A percentile compares a stretch with the other conserved stretches of the same genome.
phyloP scores from a whole-genome alignment of 2,797 vertebrate genomes.

The Hozukius guyotensis region DNA sequence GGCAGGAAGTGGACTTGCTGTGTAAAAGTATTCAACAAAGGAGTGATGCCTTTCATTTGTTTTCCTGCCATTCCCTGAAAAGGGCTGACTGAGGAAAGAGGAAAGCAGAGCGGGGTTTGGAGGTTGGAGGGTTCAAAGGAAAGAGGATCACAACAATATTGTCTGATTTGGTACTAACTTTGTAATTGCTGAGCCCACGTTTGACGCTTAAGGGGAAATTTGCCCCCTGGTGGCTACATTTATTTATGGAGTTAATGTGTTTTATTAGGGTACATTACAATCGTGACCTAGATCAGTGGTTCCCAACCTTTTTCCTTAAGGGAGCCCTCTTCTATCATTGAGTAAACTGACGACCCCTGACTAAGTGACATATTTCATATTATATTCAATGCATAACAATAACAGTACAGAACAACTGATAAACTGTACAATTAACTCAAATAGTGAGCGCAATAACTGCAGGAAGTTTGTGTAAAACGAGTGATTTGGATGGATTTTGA shows the following conservation, averaged over 20 bases:
- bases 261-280: background rate
- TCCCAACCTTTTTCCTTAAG: too few species aligned
- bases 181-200: background rate
- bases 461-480: too few species aligned
- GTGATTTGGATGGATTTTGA: too few species aligned
- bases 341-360: too few species aligned
- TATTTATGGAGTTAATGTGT: background rate
- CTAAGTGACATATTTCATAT: too few species aligned
- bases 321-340: too few species aligned
- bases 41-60: slow-evolving; percentile 23
- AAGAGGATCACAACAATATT: background rate
- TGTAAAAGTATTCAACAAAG: slow-evolving; percentile 24
- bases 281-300: too few species aligned
- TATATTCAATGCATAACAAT: too few species aligned
- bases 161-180: background rate
- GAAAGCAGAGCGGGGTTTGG: slow-evolving; percentile 7
- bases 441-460: too few species aligned
- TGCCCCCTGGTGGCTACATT: slow-evolving; percentile 31
- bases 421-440: too few species aligned
- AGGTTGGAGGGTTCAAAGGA: slow-evolving; percentile 28
- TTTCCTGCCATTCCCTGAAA: slow-evolving; percentile 26
- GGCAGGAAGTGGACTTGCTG: slow-evolving; percentile 29
- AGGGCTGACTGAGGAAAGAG: slow-evolving; percentile 24
- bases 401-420: too few species aligned
- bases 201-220: background rate